phyloP scores from a whole-genome alignment of 2,797 vertebrate genomes.

The Phataginus tetradactyla region DNA sequence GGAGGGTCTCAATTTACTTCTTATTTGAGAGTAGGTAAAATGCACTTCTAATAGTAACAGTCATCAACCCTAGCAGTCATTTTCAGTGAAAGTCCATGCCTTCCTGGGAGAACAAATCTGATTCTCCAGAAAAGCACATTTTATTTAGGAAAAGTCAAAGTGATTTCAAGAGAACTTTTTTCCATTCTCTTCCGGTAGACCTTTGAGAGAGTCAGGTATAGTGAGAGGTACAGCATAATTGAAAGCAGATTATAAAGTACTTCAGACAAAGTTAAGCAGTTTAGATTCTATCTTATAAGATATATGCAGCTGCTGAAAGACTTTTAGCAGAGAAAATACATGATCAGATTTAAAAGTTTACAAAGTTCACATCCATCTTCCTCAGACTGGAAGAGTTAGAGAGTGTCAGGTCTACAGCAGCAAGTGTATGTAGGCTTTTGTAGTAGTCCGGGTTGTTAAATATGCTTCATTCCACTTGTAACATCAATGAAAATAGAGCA shows the following conservation, averaged over 20 bases:
- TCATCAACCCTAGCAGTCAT: neutral
- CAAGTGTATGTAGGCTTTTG: constrained; percentile 46
- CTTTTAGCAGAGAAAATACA: constrained; percentile 33
- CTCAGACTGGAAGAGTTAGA: constrained; percentile 26
- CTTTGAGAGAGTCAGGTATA: neutral
- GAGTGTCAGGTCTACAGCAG: neutral
- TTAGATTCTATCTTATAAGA: constrained; percentile 27
- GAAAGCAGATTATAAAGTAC: constrained; percentile 4
- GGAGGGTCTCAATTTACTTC: neutral
- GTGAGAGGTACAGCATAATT: neutral
- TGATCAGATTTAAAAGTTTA: constrained; percentile 13
- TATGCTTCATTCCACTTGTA: neutral
- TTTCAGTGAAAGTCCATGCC: neutral
- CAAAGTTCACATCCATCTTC: constrained; percentile 25
- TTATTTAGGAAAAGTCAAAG: neutral
- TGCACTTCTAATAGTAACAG: neutral
- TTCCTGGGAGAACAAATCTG: neutral
- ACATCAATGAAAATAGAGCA: constrained; percentile 14
- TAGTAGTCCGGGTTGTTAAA: neutral
- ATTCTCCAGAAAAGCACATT: neutral
- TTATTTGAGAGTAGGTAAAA: neutral
- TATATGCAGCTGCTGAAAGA: constrained; percentile 27
- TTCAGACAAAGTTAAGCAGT: constrained; percentile 1
- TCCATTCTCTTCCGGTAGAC: neutral
- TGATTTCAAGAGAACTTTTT: neutral